Conservation (phyloP, 2,113 vertebrate species). For the Sturnus vulgaris region DNA sequence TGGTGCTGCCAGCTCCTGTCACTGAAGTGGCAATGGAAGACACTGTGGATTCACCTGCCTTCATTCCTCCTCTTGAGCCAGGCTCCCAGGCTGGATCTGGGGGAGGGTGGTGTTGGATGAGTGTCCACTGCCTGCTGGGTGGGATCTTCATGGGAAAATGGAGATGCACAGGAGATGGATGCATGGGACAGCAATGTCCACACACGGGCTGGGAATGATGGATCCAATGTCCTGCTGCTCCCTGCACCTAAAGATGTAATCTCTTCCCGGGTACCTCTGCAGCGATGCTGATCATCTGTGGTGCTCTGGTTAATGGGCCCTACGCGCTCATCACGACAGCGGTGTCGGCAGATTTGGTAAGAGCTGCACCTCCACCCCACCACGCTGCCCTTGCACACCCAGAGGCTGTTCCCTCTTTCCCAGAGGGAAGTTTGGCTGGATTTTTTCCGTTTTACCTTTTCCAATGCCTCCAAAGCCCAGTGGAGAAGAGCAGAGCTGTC, state of each 20-base stretch:
- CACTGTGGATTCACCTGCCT: not conserved
- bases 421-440: not conserved
- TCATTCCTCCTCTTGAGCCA: not conserved
- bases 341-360: slow-evolving; percentile 93
- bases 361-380: not conserved
- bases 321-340: slow-evolving; percentile 96
- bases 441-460: not conserved
- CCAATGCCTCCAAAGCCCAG: not conserved
- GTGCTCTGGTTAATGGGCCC: slow-evolving; percentile 90
- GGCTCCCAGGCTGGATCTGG: not conserved
- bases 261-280: not conserved
- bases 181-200: rapidly evolving
- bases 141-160: not conserved
- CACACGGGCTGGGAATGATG: rapidly evolving
- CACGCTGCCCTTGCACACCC: not conserved
- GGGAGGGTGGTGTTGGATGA: not conserved
- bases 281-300: slow-evolving; percentile 92
- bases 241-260: not conserved
- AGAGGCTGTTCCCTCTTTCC: not conserved
- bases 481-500: not conserved
- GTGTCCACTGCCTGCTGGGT: not conserved
- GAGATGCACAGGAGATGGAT: not conserved
- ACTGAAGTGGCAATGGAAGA: not conserved
- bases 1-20: rapidly evolving
- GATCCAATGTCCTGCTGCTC: not conserved